Evolutionary conservation across 2,797 vertebrate species (phyloP), one percentile per base, ranked within the genome.

Genomic region (Scomberomorus guttatus): DNA sequence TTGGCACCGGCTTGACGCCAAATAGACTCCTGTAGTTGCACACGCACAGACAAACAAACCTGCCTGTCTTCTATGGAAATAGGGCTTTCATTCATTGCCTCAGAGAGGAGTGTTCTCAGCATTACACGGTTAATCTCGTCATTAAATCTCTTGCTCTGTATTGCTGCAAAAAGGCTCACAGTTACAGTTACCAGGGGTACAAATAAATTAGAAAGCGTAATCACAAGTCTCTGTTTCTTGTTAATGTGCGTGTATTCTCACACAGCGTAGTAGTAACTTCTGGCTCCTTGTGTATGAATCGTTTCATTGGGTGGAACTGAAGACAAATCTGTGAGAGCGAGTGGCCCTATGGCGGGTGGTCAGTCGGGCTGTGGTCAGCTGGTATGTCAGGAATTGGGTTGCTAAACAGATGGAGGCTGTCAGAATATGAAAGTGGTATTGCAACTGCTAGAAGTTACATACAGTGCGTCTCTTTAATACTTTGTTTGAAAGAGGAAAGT

Each of bases 71-170:
- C 62, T 34, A 50, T 54, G 67, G 72, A 92, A 89, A 93, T 87
- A 92, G 70, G 58, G 65, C 87, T 80, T 85, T 87, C 89, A 91
- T 93, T 92, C 92, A 90, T 85, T 39, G 72, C 78, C 52, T 70
- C 59, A 10, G 79, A 68, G 61, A 50, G 72, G 71, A 48, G 79
- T 56, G 66, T 59, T 85, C 83, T 86, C 77, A 79, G 71, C 59
- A 67, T 90, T 84, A 85, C 83, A 78, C 66, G 24, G 65, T 73
- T 86, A 85, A 89, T 89, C 86, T 64, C 27, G 71, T 83, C 70
- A 81, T 92, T 87, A 75, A 85, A 50, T 68, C 27, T 80, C 57
- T 72, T 48, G 71, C 51, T 70, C 34, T 22, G 51, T 7, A 20
- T 27, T 50, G n/a, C 55, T 75, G 46, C 37, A 6, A 48, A 86